Evolutionary conservation across 1,140 invertebrate species (phyloP).

Genomic region (Tenebrio molitor): DNA sequence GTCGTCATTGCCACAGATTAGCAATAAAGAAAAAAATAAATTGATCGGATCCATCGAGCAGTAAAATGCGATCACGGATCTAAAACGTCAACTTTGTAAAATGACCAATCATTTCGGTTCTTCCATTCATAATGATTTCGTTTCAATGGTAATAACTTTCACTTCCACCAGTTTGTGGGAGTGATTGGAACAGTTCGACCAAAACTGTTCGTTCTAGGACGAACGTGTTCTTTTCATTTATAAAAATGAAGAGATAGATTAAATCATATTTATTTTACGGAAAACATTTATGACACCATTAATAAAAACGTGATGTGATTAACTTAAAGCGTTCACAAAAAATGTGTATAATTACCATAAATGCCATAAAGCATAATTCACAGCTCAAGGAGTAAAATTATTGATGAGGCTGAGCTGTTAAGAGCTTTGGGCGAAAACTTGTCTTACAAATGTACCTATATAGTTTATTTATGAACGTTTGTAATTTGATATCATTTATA

Average conservation of each 20-base stretch:
- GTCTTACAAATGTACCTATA: too few species aligned
- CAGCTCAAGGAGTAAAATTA: neutral
- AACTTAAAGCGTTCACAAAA: neutral
- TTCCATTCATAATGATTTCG: conserved; percentile 7
- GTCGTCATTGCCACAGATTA: conserved; percentile 28
- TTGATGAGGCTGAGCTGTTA: neutral
- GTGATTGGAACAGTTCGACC: too few species aligned
- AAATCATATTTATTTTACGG: neutral
- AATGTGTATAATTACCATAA: neutral
- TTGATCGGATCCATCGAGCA: conserved; percentile 22
- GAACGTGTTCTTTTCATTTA: neutral
- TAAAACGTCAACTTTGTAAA: conserved; percentile 17
- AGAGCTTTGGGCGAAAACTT: too few species aligned
- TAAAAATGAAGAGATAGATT: neutral
- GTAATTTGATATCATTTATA: too few species aligned
- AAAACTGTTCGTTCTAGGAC: too few species aligned
- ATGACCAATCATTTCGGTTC: conserved; percentile 15
- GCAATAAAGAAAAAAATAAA: conserved; percentile 31
- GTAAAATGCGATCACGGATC: conserved; percentile 35
- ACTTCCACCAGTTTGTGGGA: conserved; percentile 24
- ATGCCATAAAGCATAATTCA: neutral
- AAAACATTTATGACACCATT: conserved; percentile 8
- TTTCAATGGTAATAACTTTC: conserved; percentile 35
- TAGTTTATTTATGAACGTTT: too few species aligned
- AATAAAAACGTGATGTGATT: neutral